Conservation (phyloP, 1,140 invertebrate genomes). For the Lepidostoma basale region DNA sequence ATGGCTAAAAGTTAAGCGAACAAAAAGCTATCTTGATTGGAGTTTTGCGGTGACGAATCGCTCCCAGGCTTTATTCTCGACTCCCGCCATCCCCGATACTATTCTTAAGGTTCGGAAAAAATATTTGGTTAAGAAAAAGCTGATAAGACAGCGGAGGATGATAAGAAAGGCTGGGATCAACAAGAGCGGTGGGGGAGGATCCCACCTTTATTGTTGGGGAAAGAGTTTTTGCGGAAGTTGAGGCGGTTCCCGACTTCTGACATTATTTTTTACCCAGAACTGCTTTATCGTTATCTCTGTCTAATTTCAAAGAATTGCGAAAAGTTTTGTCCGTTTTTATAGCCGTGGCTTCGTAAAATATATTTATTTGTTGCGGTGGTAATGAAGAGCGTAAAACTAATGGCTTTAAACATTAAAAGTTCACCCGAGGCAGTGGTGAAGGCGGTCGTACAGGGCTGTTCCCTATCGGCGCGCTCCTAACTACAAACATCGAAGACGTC, state of each 20-base stretch:
- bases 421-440: no score
- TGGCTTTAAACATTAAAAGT: no score
- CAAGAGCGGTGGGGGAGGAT: background rate
- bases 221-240: no score
- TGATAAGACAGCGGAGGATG: constrained; percentile 26
- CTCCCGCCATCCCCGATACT: constrained; percentile 14
- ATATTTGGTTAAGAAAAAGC: constrained; percentile 20
- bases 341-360: no score
- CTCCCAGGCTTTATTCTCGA: constrained; percentile 18
- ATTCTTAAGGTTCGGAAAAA: constrained; percentile 21
- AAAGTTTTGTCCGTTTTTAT: no score
- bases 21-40: constrained; percentile 19
- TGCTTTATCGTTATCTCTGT: background rate
- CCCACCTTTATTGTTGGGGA: no score
- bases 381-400: no score
- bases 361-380: background rate
- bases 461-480: no score
- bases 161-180: constrained; percentile 27
- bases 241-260: background rate
- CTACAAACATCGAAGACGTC: no score
- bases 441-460: no score
- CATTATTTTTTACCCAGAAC: background rate
- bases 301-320: background rate
- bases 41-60: constrained; percentile 33
- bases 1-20: constrained; percentile 18